Evolutionary conservation across 2,888 invertebrate genomes (phyloP), one percentile per base, ranked within the genome.

Genomic region (Tetropium fuscum): DNA sequence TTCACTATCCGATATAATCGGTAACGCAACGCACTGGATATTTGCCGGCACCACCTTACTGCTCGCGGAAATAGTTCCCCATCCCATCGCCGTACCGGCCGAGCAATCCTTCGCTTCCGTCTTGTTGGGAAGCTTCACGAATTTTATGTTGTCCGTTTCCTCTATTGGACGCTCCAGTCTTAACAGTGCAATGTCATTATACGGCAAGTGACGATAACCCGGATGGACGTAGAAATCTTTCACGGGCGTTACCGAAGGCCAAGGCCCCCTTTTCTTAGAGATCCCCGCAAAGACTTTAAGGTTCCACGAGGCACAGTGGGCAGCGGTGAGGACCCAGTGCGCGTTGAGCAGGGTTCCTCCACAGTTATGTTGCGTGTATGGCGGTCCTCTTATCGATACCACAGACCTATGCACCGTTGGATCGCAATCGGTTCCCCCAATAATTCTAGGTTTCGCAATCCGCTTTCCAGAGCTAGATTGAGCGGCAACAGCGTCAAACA

Each of bases 321-420:
- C 55, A 11, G 55, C 38, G n/a, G 55, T 40, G 1, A 55, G 48
- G 7, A 55, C 15, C 55, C 55, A 55, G 6, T 18, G 1, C n/a
- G 11, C 7, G 16, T 18, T 20, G 10, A 55, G 4, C n/a, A 55
- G 10, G 11, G 55, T 47, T 5, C 55, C 55, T 10, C 40, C 38
- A 10, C 55, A 55, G 6, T 18, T 18, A 8, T 55, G 47, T 7
- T 15, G n/a, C n/a, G n/a, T n/a, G n/a, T n/a, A n/a, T 4, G 7
- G n/a, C 0, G 7, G 6, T 8, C 11, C 10, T 11, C 40, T 40
- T 4, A 47, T 41, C 2, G 47, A 47, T 2, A 47, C 47, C 7
- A 54, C 15, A 18, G 18, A 36, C 3, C 22, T 16, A 10, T 44
- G 15, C 4, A 11, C 22, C 18, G 34, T 10, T 8, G 19, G 13